Evolutionary conservation across 2,113 vertebrate species (phyloP).

Genomic region (Carassius gibelio): DNA sequence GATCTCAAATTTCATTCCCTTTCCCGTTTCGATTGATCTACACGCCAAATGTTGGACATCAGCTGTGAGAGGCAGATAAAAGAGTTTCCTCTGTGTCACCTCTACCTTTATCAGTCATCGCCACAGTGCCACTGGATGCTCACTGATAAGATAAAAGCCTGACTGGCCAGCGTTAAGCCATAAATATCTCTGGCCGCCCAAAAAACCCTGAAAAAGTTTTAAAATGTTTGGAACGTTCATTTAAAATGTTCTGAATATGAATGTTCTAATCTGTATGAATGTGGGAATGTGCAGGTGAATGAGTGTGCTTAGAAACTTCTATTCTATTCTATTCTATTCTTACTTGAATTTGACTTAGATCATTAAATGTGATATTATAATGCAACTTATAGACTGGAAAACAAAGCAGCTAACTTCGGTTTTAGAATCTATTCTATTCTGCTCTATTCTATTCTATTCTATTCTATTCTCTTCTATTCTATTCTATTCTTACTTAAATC

Average conservation of each 20-base stretch:
- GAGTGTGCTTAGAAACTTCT: neutral
- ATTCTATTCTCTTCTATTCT: neutral
- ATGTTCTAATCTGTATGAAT: neutral
- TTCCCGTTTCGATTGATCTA: slow-evolving; percentile 64
- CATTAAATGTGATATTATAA: neutral
- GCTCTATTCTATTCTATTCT: neutral
- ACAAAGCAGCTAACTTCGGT: neutral
- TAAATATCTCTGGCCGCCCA: neutral
- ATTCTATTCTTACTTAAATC: neutral
- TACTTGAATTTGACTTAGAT: too few species aligned
- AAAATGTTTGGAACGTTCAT: neutral
- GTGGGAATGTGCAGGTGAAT: neutral
- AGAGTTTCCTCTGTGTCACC: slow-evolving; percentile 62
- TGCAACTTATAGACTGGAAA: neutral
- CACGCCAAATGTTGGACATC: slow-evolving; percentile 55
- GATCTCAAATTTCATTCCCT: slow-evolving; percentile 48
- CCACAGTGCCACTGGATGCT: slow-evolving; percentile 58
- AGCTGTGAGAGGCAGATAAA: slow-evolving; percentile 69
- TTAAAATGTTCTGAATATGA: neutral
- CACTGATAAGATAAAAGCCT: slow-evolving; percentile 64
- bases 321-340: neutral
- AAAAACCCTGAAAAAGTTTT: neutral
- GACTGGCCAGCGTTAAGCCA: slow-evolving; percentile 22
- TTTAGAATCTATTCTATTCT: neutral
- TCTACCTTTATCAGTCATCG: slow-evolving; percentile 72